Evolutionary conservation across 2,797 vertebrate species (phyloP).

Genomic region (Neostethus bicornis): DNA sequence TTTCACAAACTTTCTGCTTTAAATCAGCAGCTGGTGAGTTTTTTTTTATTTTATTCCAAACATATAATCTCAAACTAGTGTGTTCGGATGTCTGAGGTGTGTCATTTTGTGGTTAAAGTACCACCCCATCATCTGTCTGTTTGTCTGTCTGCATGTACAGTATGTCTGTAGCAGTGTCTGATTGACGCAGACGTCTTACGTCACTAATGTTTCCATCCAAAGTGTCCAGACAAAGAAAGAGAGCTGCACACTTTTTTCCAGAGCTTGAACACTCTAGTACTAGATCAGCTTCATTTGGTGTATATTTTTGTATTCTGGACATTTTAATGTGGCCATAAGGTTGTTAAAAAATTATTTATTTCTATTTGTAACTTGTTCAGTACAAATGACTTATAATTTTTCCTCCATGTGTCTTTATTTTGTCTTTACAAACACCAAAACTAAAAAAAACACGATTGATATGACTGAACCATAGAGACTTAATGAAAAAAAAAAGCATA

Average conservation of each 20-base stretch:
- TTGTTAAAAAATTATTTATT: neutral
- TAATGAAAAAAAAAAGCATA: too few relatives aligned
- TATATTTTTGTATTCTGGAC: neutral
- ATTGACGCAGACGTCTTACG: constrained; percentile 75
- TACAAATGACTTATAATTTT: neutral
- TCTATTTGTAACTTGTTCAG: neutral
- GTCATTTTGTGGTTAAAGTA: constrained; percentile 70
- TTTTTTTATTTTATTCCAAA: constrained; percentile 14
- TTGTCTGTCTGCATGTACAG: constrained; percentile 65
- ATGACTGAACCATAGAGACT: too few relatives aligned
- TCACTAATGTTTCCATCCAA: constrained; percentile 76
- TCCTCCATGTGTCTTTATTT: too few relatives aligned
- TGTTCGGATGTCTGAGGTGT: constrained; percentile 60
- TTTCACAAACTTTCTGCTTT: constrained; percentile 29
- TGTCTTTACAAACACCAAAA: too few relatives aligned
- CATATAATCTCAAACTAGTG: constrained; percentile 60
- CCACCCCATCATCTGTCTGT: constrained; percentile 80
- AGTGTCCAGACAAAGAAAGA: constrained; percentile 52
- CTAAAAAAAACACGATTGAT: too few relatives aligned
- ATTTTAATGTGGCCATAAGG: neutral
- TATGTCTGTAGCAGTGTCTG: constrained; percentile 64
- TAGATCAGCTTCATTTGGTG: neutral
- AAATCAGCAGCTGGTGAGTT: constrained; percentile 51
- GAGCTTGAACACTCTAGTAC: neutral
- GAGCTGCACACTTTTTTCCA: constrained; percentile 4